These are phyloP conservation scores for Tetragnatha montana DNA, from an alignment of 2,888 invertebrate species.

Conservation along the genomic window DNA sequence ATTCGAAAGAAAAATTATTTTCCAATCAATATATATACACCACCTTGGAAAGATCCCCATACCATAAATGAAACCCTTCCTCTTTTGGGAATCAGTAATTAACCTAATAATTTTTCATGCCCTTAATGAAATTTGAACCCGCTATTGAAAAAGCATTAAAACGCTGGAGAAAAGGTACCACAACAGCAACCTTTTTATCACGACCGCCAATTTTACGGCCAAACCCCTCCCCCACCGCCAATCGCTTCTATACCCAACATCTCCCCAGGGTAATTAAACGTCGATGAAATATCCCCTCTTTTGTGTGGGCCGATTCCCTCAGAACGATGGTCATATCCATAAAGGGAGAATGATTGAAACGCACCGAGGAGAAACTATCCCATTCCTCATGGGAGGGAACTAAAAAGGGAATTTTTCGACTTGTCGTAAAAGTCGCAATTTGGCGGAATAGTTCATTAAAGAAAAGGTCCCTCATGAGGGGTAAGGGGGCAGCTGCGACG, in stretches of 20 bases:
- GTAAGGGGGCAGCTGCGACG: not conserved
- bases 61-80: no score
- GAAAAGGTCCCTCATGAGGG: not conserved
- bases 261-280: not conserved
- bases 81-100: not conserved
- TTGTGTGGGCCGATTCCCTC: conserved; percentile 11
- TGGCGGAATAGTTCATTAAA: not conserved
- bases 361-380: not conserved
- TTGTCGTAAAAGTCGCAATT: not conserved
- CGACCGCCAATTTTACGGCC: not conserved
- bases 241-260: not conserved
- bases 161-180: not conserved
- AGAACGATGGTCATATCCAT: conserved; percentile 26
- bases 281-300: conserved; percentile 1
- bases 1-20: no score
- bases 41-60: no score
- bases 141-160: not conserved
- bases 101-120: not conserved
- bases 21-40: no score
- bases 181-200: not conserved
- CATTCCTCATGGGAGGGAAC: not conserved
- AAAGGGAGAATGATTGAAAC: conserved; percentile 24
- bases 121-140: not conserved
- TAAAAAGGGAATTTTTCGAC: not conserved
- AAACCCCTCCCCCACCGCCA: not conserved